These are phyloP conservation scores for Littorina saxatilis DNA, from an alignment of 1,140 invertebrate genomes.

Conservation along the genomic window DNA sequence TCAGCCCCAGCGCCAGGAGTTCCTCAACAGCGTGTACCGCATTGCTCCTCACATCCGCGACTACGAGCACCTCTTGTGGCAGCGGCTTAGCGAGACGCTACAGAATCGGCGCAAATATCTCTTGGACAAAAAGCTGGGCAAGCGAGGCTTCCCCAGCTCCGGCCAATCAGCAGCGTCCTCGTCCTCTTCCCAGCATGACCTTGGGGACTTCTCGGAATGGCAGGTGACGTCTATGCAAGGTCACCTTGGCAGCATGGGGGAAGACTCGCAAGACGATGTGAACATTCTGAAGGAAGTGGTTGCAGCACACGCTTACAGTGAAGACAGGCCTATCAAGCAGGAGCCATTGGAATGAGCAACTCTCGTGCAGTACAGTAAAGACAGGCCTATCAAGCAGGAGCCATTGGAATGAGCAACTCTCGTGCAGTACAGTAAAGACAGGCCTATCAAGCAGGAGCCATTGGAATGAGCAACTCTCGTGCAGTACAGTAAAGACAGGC, in stretches of 20 bases:
- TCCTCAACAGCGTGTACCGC: slow-evolving; percentile 44
- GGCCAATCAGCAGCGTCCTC: background rate
- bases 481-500: background rate
- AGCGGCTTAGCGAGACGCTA: slow-evolving; percentile 53
- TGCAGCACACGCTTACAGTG: background rate
- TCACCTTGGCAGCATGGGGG: background rate
- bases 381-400: slow-evolving; percentile 10
- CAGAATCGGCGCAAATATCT: slow-evolving; percentile 58
- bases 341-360: background rate
- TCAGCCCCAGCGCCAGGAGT: slow-evolving; percentile 39
- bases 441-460: slow-evolving; percentile 8
- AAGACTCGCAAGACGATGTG: background rate
- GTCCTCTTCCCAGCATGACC: background rate
- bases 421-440: background rate
- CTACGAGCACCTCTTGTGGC: slow-evolving; percentile 47
- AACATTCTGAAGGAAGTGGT: background rate
- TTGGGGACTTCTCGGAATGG: background rate
- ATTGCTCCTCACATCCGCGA: slow-evolving; percentile 50
- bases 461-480: background rate
- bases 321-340: slow-evolving; percentile 6
- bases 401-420: background rate
- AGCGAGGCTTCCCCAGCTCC: slow-evolving; percentile 29
- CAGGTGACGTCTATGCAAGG: slow-evolving; percentile 2
- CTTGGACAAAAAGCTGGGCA: slow-evolving; percentile 51
- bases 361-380: background rate